Evolutionary conservation across 2,888 invertebrate species (phyloP).

Genomic region (Emmelina monodactyla): DNA sequence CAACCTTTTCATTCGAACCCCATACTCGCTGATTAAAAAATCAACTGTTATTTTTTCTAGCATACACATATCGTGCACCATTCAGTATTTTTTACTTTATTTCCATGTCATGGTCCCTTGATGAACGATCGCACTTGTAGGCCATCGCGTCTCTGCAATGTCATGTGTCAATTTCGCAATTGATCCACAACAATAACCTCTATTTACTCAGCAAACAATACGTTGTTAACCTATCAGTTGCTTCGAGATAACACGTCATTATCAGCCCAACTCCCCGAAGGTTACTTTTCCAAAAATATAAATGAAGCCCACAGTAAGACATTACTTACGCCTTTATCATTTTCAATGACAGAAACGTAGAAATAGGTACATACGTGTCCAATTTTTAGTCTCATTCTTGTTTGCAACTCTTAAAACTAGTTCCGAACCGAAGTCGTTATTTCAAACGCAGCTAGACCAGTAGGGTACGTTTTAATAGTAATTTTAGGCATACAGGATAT

Average conservation of each 20-base stretch:
- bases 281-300: too few relatives aligned
- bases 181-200: conserved; percentile 40
- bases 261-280: background rate
- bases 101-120: conserved; percentile 57
- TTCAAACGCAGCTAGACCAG: conserved; percentile 19
- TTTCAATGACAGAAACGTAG: too few relatives aligned
- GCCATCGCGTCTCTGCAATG: conserved; percentile 50
- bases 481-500: conserved; percentile 51
- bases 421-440: conserved; percentile 25
- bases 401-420: too few relatives aligned
- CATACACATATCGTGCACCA: too few relatives aligned
- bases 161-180: conserved; percentile 59
- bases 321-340: too few relatives aligned
- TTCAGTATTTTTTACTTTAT: conserved; percentile 26
- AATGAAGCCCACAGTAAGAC: too few relatives aligned
- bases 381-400: conserved; percentile 6
- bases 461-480: conserved; percentile 11
- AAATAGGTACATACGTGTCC: background rate
- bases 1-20: too few relatives aligned
- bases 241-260: background rate
- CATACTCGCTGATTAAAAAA: too few relatives aligned
- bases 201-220: conserved; percentile 20
- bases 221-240: background rate
- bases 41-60: too few relatives aligned
- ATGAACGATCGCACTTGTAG: conserved; percentile 62